These are phyloP conservation scores for Dissostichus mawsoni DNA, from an alignment of 2,113 vertebrate species.

Conservation along the genomic window DNA sequence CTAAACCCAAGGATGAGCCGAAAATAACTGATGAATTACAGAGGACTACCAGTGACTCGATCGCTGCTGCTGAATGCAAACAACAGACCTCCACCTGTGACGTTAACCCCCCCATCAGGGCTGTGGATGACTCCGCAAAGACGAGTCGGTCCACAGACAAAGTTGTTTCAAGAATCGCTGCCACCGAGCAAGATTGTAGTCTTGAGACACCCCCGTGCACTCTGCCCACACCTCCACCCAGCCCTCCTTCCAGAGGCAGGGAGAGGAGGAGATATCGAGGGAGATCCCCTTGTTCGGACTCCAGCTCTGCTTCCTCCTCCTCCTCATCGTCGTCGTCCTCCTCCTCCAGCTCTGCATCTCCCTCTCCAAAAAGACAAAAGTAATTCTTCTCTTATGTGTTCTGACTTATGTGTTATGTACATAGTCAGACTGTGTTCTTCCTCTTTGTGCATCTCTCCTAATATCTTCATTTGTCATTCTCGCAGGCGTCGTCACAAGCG, in stretches of 20 bases:
- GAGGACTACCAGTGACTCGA: neutral
- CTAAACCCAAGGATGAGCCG: slow-evolving; percentile 7
- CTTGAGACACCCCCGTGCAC: slow-evolving; percentile 45
- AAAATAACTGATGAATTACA: slow-evolving; percentile 3
- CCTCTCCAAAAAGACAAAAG: slow-evolving; percentile 90
- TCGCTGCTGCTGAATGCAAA: neutral
- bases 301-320: slow-evolving; percentile 43
- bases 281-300: slow-evolving; percentile 86
- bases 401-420: too few relatives aligned
- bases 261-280: slow-evolving; percentile 79
- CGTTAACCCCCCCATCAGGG: neutral
- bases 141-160: neutral
- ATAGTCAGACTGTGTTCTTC: neutral
- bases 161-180: slow-evolving; percentile 1
- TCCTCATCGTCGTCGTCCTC: slow-evolving; percentile 55
- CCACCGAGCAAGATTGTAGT: neutral
- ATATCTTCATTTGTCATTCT: neutral
- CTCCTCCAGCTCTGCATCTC: slow-evolving; percentile 84
- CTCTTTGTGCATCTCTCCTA: neutral
- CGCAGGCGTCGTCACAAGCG: slow-evolving; percentile 78
- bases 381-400: slow-evolving; percentile 5
- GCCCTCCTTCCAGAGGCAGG: slow-evolving; percentile 77
- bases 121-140: neutral
- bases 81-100: slow-evolving; percentile 3
- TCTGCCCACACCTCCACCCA: slow-evolving; percentile 72